A percentile compares a stretch with the other conserved stretches of the same genome.
These are phyloP conservation scores for Acanthiza pusilla DNA, from an alignment of 2,797 vertebrate species.

Conservation along the genomic window DNA sequence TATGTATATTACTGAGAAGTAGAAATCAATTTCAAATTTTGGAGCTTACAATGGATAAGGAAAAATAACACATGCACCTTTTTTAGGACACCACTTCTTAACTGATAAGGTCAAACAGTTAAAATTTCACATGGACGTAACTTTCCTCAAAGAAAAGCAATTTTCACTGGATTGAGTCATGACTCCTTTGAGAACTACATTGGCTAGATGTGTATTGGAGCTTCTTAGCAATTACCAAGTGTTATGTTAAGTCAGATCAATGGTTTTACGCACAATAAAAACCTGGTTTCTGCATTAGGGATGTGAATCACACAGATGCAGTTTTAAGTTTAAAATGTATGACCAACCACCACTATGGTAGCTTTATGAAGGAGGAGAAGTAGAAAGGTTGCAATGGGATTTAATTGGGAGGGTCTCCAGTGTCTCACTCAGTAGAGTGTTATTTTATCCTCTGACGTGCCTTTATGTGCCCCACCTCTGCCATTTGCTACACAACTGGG, in stretches of 20 bases:
- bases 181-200: not conserved
- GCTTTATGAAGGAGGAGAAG: not conserved
- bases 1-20: not conserved
- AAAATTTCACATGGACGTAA: not conserved
- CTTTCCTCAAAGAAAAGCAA: not conserved
- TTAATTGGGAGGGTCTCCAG: not conserved
- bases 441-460: not conserved
- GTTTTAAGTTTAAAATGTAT: not conserved
- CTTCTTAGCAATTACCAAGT: not conserved
- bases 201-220: not conserved
- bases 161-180: not conserved
- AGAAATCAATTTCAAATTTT: not conserved
- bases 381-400: not conserved
- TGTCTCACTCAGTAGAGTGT: not conserved
- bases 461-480: not conserved
- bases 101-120: not conserved
- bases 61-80: not conserved
- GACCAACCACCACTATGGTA: not conserved
- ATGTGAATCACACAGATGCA: not conserved
- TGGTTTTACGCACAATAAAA: not conserved
- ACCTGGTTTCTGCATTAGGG: not conserved
- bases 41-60: not conserved
- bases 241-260: not conserved
- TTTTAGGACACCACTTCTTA: not conserved
- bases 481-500: not conserved